These are phyloP conservation scores for Phocides pigmalion DNA, from an alignment of 1,140 invertebrate species.

Conservation along the genomic window DNA sequence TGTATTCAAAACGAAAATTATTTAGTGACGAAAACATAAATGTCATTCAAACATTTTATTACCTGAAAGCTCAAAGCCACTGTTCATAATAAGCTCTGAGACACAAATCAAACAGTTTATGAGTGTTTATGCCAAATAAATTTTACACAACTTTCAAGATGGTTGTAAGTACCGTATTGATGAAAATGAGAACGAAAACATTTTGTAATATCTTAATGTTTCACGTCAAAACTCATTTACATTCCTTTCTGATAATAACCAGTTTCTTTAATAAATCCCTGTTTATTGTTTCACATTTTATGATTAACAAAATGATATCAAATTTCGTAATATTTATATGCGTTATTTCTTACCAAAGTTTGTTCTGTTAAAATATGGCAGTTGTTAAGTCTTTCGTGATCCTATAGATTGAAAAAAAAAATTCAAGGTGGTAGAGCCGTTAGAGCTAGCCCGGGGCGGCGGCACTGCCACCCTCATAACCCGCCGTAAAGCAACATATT, in stretches of 20 bases:
- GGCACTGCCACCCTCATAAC: no score
- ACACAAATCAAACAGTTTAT: constrained; percentile 68
- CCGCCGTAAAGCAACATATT: no score
- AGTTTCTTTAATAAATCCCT: no score
- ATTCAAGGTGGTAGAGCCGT: no score
- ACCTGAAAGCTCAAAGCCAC: constrained; percentile 55
- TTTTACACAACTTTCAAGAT: constrained; percentile 44
- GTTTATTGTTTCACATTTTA: no score
- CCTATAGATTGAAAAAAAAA: no score
- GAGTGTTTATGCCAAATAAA: constrained; percentile 63
- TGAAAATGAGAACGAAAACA: constrained; percentile 30
- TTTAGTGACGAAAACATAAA: constrained; percentile 53
- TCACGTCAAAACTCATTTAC: neutral
- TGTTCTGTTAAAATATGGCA: no score
- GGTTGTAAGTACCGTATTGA: constrained; percentile 30
- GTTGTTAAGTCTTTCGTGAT: no score
- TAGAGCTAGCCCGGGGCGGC: no score
- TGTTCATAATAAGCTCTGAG: constrained; percentile 59
- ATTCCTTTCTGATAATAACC: neutral
- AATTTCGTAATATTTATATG: no score
- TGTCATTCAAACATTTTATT: constrained; percentile 69
- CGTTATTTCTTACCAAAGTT: no score
- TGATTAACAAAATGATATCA: neutral
- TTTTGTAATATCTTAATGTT: neutral
- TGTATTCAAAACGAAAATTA: constrained; percentile 31